Evolutionary conservation across 2,888 invertebrate species (phyloP).

Genomic region (Harmothoe impar): DNA sequence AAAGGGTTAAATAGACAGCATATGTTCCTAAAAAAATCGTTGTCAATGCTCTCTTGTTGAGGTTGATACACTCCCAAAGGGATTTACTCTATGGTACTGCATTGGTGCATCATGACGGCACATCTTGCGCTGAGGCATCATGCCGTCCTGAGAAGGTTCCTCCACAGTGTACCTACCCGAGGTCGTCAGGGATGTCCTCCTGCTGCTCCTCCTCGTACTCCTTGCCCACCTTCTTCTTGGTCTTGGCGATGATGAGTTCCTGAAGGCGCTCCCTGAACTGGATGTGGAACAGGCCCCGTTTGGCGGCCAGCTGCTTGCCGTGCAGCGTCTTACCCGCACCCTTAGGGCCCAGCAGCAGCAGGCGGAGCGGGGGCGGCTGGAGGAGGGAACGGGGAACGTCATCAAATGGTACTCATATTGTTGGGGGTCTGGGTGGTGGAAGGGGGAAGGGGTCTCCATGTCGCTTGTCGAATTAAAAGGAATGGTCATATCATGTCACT

Average conservation of each 20-base stretch:
- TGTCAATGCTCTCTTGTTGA: too few relatives aligned
- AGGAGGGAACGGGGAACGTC: too few relatives aligned
- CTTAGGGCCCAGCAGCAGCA: conserved; percentile 81
- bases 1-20: too few relatives aligned
- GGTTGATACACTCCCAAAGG: too few relatives aligned
- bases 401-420: not conserved
- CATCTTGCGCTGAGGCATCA: too few relatives aligned
- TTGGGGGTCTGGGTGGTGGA: not conserved
- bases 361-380: conserved; percentile 82
- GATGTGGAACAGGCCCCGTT: conserved; percentile 83
- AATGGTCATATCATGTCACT: too few relatives aligned
- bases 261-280: conserved; percentile 82
- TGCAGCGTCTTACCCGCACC: conserved; percentile 83
- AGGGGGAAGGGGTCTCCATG: too few relatives aligned
- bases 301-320: conserved; percentile 81
- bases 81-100: too few relatives aligned
- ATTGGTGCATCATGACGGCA: too few relatives aligned
- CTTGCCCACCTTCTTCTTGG: conserved; percentile 82
- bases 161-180: conserved; percentile 28
- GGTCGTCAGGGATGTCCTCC: conserved; percentile 70
- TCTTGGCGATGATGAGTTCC: conserved; percentile 82
- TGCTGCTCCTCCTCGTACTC: conserved; percentile 80
- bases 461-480: too few relatives aligned
- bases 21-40: too few relatives aligned
- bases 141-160: too few relatives aligned